Conservation (phyloP, 2,888 invertebrate genomes). For the Parnassius smintheus region DNA sequence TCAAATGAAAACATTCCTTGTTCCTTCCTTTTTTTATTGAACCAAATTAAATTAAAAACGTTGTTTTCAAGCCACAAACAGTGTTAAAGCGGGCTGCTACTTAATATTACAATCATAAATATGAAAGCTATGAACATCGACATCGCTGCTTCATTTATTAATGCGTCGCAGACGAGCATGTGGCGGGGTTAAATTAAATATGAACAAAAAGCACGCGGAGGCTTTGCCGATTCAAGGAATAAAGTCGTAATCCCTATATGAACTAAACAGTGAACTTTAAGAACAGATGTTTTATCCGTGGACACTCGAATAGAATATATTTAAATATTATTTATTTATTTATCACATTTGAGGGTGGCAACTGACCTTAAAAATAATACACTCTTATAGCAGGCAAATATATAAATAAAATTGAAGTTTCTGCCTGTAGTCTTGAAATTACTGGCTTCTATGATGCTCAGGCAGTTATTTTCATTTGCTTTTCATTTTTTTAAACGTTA, state of each 20-base stretch:
- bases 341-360: too few species aligned
- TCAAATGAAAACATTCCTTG: too few species aligned
- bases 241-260: constrained; percentile 20
- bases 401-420: too few species aligned
- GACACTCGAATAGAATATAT: too few species aligned
- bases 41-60: constrained; percentile 6
- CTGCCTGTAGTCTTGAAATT: too few species aligned
- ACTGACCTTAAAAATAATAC: too few species aligned
- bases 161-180: constrained; percentile 29
- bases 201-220: constrained; percentile 25
- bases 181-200: constrained; percentile 29
- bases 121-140: constrained; percentile 19
- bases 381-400: too few species aligned
- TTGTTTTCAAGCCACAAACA: constrained; percentile 4
- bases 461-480: too few species aligned
- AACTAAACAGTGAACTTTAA: constrained; percentile 7
- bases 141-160: constrained; percentile 30
- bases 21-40: background rate
- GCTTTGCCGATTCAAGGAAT: constrained; percentile 19
- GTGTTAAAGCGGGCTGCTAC: background rate
- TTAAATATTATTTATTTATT: too few species aligned
- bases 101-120: constrained; percentile 13
- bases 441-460: too few species aligned
- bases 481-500: too few species aligned
- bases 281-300: background rate